Evolutionary conservation across 2,888 invertebrate species (phyloP).

Genomic region (Pollenia labialis): DNA sequence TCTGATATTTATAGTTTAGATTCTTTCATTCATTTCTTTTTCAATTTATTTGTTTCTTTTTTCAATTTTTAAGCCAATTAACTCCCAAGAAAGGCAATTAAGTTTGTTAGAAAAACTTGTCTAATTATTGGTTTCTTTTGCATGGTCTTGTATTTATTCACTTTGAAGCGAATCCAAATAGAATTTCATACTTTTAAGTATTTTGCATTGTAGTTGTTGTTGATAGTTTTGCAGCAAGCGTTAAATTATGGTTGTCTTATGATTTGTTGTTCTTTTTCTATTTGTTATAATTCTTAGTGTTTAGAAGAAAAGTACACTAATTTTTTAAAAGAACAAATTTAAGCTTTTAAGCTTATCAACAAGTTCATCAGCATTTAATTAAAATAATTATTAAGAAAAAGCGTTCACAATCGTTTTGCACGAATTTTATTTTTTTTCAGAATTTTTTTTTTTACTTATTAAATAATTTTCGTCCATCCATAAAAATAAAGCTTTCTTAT

Average conservation of each 20-base stretch:
- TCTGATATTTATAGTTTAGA: slow-evolving; percentile 3
- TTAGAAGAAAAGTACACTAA: background rate
- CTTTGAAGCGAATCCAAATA: background rate
- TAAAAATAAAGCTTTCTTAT: too few species aligned
- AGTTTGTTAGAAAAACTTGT: background rate
- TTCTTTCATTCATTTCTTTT: background rate
- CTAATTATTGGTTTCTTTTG: slow-evolving; percentile 37
- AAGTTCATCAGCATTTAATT: slow-evolving; percentile 23
- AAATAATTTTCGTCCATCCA: background rate
- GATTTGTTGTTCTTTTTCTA: too few species aligned
- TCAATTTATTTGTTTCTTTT: background rate
- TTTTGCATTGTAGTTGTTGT: too few species aligned
- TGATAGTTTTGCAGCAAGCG: too few species aligned
- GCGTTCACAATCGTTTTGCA: background rate
- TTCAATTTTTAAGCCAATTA: slow-evolving; percentile 14
- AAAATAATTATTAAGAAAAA: background rate
- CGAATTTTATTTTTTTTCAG: background rate
- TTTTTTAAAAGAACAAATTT: slow-evolving; percentile 14
- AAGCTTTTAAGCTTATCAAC: slow-evolving; percentile 24
- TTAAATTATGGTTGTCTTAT: too few species aligned
- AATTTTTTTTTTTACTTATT: background rate
- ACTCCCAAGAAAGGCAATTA: slow-evolving; percentile 19
- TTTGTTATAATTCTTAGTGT: background rate
- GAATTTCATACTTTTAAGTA: too few species aligned
- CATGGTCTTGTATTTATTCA: background rate